Percentiles rank a stretch among this genome's conserved stretches.
These are phyloP conservation scores for Amyelois transitella DNA, from an alignment of 1,140 invertebrate genomes.

Conservation along the genomic window DNA sequence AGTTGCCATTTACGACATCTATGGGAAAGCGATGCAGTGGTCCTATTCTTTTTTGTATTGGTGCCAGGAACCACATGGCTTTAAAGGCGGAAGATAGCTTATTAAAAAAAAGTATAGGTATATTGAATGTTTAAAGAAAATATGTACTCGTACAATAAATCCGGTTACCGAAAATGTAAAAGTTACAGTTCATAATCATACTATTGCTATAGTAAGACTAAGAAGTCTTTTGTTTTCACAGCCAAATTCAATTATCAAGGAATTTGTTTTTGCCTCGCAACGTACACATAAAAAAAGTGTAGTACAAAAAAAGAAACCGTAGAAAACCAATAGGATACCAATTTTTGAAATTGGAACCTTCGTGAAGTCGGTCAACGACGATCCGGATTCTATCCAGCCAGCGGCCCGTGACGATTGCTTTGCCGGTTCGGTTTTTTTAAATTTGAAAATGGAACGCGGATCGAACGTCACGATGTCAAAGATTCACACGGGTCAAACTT, in stretches of 20 bases:
- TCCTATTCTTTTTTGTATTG: too few relatives aligned
- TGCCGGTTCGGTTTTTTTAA: constrained; percentile 12
- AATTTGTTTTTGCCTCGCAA: not conserved
- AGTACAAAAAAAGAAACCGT: not conserved
- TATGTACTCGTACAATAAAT: too few relatives aligned
- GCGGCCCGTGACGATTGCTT: constrained; percentile 18
- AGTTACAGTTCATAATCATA: too few relatives aligned
- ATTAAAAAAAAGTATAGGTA: too few relatives aligned
- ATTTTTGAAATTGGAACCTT: constrained; percentile 24
- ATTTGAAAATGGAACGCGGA: constrained; percentile 24
- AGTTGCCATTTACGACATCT: too few relatives aligned
- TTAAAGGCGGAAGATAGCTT: too few relatives aligned
- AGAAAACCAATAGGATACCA: not conserved
- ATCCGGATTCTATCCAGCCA: constrained; percentile 19
- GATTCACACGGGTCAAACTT: constrained; percentile 40
- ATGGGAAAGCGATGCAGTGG: too few relatives aligned
- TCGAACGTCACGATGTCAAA: constrained; percentile 33
- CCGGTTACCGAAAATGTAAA: too few relatives aligned
- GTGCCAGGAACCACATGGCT: too few relatives aligned
- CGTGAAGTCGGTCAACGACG: constrained; percentile 10
- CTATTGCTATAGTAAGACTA: too few relatives aligned
- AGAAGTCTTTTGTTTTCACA: too few relatives aligned
- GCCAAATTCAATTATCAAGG: not conserved
- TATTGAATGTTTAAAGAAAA: too few relatives aligned
- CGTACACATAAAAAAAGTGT: not conserved